These are phyloP conservation scores for Scaeva pyrastri DNA, from an alignment of 2,888 invertebrate species.

Conservation along the genomic window DNA sequence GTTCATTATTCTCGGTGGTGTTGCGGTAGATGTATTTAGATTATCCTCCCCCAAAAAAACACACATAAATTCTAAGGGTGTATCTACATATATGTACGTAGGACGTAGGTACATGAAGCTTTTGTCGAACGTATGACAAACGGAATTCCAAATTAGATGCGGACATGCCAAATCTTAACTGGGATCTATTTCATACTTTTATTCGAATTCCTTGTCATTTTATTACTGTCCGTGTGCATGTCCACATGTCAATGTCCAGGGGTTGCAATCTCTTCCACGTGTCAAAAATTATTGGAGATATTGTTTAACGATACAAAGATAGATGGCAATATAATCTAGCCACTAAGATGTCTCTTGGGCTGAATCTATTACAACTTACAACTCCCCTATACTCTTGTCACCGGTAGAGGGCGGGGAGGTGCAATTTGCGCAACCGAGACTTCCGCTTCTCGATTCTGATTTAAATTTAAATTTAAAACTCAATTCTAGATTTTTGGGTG, in stretches of 20 bases:
- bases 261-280: conserved; percentile 62
- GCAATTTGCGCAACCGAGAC: not conserved
- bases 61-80: conserved; percentile 30
- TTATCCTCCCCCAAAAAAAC: conserved; percentile 15
- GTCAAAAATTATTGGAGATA: conserved; percentile 56
- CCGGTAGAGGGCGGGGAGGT: too few species aligned
- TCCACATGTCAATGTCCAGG: too few species aligned
- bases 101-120: too few species aligned
- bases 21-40: conserved; percentile 19
- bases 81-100: too few species aligned
- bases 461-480: conserved; percentile 30
- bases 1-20: conserved; percentile 72
- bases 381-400: not conserved
- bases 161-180: conserved; percentile 66
- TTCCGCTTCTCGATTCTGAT: conserved; percentile 16
- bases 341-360: conserved; percentile 39
- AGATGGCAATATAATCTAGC: conserved; percentile 1
- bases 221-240: too few species aligned
- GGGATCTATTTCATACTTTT: conserved; percentile 45
- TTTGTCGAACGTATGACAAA: conserved; percentile 44
- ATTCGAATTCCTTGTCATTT: conserved; percentile 51
- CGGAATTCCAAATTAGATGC: conserved; percentile 52
- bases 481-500: conserved; percentile 47
- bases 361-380: not conserved
- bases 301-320: conserved; percentile 40